Percentiles rank a stretch among this genome's conserved stretches.
Evolutionary conservation across 2,797 vertebrate species (phyloP).

Genomic region (Enteromius argenteus): DNA sequence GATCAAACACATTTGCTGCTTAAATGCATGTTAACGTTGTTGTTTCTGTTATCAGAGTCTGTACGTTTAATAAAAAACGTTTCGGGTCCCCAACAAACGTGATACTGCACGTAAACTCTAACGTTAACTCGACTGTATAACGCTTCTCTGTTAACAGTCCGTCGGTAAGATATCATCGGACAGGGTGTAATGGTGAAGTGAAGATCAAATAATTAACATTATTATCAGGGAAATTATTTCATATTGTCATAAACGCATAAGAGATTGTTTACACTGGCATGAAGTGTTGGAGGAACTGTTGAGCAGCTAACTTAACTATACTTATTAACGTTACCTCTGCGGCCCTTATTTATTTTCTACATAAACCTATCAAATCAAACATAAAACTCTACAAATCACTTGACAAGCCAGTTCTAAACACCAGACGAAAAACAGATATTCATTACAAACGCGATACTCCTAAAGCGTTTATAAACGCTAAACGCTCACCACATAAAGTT

Average conservation of each 20-base stretch:
- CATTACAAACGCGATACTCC: not conserved
- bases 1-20: not conserved
- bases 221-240: too few species aligned
- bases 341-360: constrained; percentile 10
- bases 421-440: not conserved
- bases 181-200: not conserved
- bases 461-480: not conserved
- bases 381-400: not conserved
- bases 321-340: not conserved
- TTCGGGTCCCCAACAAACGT: not conserved
- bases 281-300: not conserved
- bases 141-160: not conserved
- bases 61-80: not conserved
- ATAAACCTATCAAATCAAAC: not conserved
- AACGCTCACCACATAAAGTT: constrained; percentile 79
- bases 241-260: not conserved
- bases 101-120: not conserved
- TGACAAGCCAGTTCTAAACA: not conserved
- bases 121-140: not conserved
- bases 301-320: not conserved
- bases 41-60: not conserved
- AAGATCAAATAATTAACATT: not conserved
- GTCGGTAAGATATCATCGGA: not conserved
- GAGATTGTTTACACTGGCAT: not conserved
- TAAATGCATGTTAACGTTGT: too few species aligned